Evolutionary conservation across 2,113 vertebrate species (phyloP), one percentile per base, ranked within the genome.

Genomic region (Hyperopisus bebe): DNA sequence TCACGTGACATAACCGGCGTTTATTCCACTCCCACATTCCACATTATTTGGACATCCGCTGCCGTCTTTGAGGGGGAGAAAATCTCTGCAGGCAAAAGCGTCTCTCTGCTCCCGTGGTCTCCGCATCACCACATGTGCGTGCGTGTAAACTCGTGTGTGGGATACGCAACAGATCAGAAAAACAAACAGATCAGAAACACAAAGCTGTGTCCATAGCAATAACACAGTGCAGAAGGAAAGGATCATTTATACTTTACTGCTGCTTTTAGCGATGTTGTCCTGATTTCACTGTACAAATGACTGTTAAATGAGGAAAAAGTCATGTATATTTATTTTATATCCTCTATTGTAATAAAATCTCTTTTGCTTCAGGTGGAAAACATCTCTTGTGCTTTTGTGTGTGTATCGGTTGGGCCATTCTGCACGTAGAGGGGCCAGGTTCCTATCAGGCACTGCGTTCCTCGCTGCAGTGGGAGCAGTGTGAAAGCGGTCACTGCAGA

Each of bases 271-370:
- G 92, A 93, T 90, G 92, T 94, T 96, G 93, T 96, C 93, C 94
- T 93, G 93, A 95, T 94, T 93, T 95, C 92, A 95, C 95, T 96
- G 94, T 96, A 94, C 92, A 96, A 96, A 97, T 96, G 96, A 98
- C 96, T 98, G 97, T 98, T 97, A 96, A 95, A 96, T 95, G 95
- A 96, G 93, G 95, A 94, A 94, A 95, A 95, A 95, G 92, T 95
- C 94, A 94, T 97, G 93, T 96, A 96, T 95, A 94, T 97, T 96
- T 97, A 96, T 98, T 98, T 98, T 97, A 94, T 98, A 97, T 97
- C 95, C 95, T 97, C 94, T 95, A 96, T 97, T 97, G 97, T 97
- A 97, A 98, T 97, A 97, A 98, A 97, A 96, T 94, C 94, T 96
- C 95, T 95, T 96, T 96, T 95, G 96, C 95, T 96, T 97, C 94